These are phyloP conservation scores for Luidia sarsii DNA, from an alignment of 53 echinoderm and acorn worm genomes.

Conservation along the genomic window DNA sequence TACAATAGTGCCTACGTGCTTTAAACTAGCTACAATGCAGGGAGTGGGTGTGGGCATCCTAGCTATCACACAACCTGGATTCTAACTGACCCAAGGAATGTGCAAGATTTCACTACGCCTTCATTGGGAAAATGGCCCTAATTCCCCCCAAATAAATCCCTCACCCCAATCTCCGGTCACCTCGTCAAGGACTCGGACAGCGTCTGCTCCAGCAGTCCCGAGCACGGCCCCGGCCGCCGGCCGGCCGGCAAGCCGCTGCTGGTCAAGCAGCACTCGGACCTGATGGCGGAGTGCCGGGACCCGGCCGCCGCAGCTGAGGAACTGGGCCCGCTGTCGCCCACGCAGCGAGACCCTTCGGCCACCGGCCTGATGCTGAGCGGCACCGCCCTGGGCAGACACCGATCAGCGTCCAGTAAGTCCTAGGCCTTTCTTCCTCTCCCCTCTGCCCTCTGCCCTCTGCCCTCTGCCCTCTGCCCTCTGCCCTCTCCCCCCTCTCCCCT, in stretches of 20 bases:
- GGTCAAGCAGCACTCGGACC: constrained; percentile 48
- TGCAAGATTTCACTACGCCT: no score
- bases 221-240: constrained; percentile 38
- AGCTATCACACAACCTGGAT: no score
- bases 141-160: no score
- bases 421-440: no score
- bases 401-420: constrained; percentile 79
- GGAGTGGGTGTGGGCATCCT: no score
- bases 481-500: background rate
- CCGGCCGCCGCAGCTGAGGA: background rate
- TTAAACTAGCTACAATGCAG: no score
- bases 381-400: constrained; percentile 49
- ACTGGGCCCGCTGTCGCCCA: constrained; percentile 27
- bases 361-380: constrained; percentile 30
- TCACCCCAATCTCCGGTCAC: no score
- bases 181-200: constrained; percentile 60
- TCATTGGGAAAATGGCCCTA: no score
- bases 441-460: no score
- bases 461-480: no score
- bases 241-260: constrained; percentile 19
- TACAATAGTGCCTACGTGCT: no score
- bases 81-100: no score
- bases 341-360: constrained; percentile 18
- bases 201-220: constrained; percentile 55
- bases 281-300: constrained; percentile 38